A percentile compares a stretch with the other conserved stretches of the same genome.
Evolutionary conservation across 2,113 vertebrate species (phyloP).

Genomic region (Grallaria varia): DNA sequence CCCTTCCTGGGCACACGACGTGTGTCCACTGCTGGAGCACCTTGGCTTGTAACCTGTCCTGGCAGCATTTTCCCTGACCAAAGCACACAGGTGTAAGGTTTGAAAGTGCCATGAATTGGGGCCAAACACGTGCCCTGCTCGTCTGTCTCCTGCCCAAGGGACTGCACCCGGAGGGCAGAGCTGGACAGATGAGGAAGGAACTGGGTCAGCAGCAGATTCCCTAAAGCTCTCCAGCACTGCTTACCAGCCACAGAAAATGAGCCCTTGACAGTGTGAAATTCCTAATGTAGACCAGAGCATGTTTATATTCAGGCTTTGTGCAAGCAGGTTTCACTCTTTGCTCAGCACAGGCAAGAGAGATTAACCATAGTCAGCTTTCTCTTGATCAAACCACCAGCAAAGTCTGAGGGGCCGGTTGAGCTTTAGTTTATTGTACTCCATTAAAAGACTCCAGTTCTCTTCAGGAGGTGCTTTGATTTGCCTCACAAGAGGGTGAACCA

Average conservation of each 20-base stretch:
- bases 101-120: background rate
- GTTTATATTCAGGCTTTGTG: background rate
- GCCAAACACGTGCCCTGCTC: background rate
- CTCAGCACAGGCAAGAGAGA: background rate
- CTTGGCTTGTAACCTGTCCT: background rate
- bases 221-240: background rate
- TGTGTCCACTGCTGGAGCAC: background rate
- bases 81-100: background rate
- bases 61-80: background rate
- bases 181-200: background rate
- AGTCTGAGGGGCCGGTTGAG: background rate
- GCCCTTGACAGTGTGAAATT: background rate
- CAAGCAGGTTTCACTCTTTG: background rate
- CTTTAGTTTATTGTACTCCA: background rate
- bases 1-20: fast-evolving
- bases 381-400: background rate
- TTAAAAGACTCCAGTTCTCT: background rate
- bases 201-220: background rate
- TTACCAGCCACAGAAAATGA: background rate
- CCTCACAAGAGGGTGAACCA: background rate
- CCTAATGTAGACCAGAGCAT: background rate
- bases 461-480: background rate
- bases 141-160: background rate
- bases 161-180: background rate
- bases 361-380: background rate